Percentiles rank a stretch among this genome's conserved stretches.
These are phyloP conservation scores for Turnix velox DNA, from an alignment of 2,113 vertebrate genomes.

Conservation along the genomic window DNA sequence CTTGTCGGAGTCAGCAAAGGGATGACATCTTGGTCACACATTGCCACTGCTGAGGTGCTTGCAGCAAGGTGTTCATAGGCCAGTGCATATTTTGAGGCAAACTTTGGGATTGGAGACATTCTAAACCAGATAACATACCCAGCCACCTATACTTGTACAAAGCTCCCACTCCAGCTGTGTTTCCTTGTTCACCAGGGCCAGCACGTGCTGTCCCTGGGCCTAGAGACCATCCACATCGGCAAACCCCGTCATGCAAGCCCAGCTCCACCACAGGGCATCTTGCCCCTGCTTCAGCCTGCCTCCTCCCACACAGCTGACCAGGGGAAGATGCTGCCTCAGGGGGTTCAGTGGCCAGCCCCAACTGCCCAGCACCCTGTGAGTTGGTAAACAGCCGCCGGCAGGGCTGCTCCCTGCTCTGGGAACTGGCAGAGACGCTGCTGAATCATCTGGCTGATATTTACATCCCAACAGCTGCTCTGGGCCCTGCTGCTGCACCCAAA, in stretches of 20 bases:
- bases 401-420: background rate
- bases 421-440: background rate
- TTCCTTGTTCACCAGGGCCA: background rate
- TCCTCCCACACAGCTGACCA: accelerated
- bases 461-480: background rate
- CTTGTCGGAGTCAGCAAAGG: accelerated
- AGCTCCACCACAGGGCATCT: accelerated
- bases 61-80: background rate
- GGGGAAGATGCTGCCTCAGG: background rate
- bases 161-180: background rate
- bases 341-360: background rate
- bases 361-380: background rate
- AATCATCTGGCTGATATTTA: background rate
- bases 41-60: accelerated
- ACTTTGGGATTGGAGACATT: background rate
- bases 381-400: background rate
- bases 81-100: accelerated
- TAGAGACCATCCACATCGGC: accelerated
- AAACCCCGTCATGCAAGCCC: accelerated
- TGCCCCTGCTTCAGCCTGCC: no score
- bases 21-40: accelerated
- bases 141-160: accelerated
- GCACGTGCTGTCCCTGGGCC: background rate
- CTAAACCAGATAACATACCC: background rate
- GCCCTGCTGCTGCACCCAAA: background rate